A percentile compares a stretch with the other conserved stretches of the same genome.
phyloP scores from a whole-genome alignment of 2,888 invertebrate species.

The Zaprionus lineosus region DNA sequence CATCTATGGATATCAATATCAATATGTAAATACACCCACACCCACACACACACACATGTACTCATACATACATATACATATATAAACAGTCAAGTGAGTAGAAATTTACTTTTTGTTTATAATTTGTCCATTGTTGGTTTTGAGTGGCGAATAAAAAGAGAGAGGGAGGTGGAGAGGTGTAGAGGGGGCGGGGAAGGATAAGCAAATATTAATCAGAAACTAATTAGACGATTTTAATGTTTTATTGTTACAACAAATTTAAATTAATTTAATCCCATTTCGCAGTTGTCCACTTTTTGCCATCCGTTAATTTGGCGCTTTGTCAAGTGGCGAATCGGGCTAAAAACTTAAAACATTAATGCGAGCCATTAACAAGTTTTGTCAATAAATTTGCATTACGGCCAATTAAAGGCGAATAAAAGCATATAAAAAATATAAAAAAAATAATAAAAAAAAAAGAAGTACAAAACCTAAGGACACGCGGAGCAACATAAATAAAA shows the following conservation, averaged over 20 bases:
- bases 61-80: too few relatives aligned
- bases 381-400: slow-evolving; percentile 73
- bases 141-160: slow-evolving; percentile 15
- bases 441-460: slow-evolving; percentile 12
- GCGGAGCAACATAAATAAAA: slow-evolving; percentile 47
- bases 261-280: slow-evolving; percentile 36
- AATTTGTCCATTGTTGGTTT: slow-evolving; percentile 25
- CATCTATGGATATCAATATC: slow-evolving; percentile 17
- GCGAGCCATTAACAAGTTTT: slow-evolving; percentile 76
- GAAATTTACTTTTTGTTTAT: too few relatives aligned
- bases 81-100: too few relatives aligned
- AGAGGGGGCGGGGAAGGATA: neutral
- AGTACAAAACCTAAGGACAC: slow-evolving; percentile 16
- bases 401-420: slow-evolving; percentile 76
- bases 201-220: slow-evolving; percentile 36
- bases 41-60: too few relatives aligned
- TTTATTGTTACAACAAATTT: slow-evolving; percentile 17
- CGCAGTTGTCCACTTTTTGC: slow-evolving; percentile 3
- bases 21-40: neutral
- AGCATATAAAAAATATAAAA: slow-evolving; percentile 57
- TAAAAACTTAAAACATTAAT: slow-evolving; percentile 72
- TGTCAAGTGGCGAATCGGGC: too few relatives aligned
- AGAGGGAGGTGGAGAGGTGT: neutral
- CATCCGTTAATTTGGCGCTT: too few relatives aligned
- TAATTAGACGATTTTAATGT: slow-evolving; percentile 30